Base-by-base conservation (phyloP, 2,797 vertebrate genomes). In the Enteromius unitaeniatus region DNA sequence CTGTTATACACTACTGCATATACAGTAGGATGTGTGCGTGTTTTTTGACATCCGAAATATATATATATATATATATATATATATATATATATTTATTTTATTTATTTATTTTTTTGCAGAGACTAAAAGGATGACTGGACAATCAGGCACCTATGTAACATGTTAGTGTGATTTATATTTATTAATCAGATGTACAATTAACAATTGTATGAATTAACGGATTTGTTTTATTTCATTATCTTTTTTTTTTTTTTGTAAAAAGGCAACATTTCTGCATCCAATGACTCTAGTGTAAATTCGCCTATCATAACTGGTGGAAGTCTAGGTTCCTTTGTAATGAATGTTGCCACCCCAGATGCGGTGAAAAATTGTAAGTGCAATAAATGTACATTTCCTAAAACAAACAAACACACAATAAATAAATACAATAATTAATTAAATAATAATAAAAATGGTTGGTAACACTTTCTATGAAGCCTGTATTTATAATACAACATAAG, bases 121-220 rank as follows among this genome's bases (percentile, higher is more conserved):
- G 23, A 49, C 17, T 1, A 11, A 23, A 28, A 14, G 17, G 26
- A 62, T 1, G 4, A 28, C 7, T 0, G 23, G 10, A 82, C 31
- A 10, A 55, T 9, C 34, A 58, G 31, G 34, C 0, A 3, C 0
- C 17, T 6, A 11, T 51, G 10, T 67, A 51, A 53, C 1, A 67
- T 7, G 81, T 83, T 6, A 68, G 81, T 83, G 60, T 19, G 21
- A 28, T 15, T 15, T 67, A 40, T 28, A 67, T 28, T 23, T 72
- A 9, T 70, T 45, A 9, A 10, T 31, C 45, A 58, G 2, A 81
- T 81, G 13, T 23, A 19, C 11, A 34, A 65, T 26, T 17, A 75
- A 53, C n/a, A 82, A 37, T 34, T 49, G 19, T 45, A 53, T 72
- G 19, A 51, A 21, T 4, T 6, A 17, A 62, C 26, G 3, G 23